phyloP scores from a whole-genome alignment of 2,888 invertebrate species.

The Drosophila testacea region DNA sequence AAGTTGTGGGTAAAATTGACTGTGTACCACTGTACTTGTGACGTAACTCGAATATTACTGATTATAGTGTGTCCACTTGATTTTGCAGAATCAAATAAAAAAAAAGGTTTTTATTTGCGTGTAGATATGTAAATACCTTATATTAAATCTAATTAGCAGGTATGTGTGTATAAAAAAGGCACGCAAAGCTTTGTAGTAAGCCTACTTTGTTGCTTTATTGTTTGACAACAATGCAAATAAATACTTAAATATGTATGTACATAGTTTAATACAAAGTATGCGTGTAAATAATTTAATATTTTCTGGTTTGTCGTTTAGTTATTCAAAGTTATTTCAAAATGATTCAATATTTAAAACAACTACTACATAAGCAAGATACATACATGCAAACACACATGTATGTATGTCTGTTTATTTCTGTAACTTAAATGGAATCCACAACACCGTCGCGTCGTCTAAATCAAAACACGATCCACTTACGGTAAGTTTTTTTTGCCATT shows the following conservation, averaged over 20 bases:
- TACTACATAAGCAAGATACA: neutral
- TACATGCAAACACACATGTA: neutral
- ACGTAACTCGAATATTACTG: neutral
- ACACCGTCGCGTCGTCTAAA: constrained; percentile 1
- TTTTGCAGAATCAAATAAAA: neutral
- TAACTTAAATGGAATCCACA: neutral
- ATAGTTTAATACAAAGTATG: neutral
- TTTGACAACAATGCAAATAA: constrained; percentile 8
- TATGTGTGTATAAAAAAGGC: constrained; percentile 2
- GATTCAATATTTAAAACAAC: neutral
- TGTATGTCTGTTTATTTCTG: neutral
- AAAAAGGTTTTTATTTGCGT: neutral
- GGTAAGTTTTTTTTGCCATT: constrained; percentile 28
- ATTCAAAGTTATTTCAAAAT: constrained; percentile 13
- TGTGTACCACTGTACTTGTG: neutral
- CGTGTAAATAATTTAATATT: constrained; percentile 16
- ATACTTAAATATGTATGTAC: neutral
- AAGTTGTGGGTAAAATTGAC: neutral
- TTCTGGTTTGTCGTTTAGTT: constrained; percentile 8
- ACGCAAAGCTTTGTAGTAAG: constrained; percentile 15
- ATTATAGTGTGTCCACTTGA: neutral
- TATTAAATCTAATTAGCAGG: constrained; percentile 16
- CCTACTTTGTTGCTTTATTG: constrained; percentile 16
- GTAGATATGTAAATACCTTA: neutral
- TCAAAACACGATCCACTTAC: constrained; percentile 7